phyloP scores from a whole-genome alignment of 2,113 vertebrate genomes.

The Campylorhamphus procurvoides region DNA sequence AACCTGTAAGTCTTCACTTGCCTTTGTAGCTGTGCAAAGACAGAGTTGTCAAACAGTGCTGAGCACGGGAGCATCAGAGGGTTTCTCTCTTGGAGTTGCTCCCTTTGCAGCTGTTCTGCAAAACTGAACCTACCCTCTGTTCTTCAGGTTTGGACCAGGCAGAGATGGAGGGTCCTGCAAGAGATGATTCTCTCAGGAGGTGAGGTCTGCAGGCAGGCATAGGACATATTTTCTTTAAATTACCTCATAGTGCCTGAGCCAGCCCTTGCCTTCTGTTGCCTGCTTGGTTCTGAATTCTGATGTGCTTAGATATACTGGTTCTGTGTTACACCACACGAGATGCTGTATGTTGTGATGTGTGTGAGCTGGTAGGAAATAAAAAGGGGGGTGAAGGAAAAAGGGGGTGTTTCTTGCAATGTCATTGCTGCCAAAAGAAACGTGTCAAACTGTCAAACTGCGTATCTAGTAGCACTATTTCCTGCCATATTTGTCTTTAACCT shows the following conservation, averaged over 20 bases:
- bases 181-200: neutral
- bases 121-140: neutral
- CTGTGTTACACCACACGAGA: neutral
- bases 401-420: neutral
- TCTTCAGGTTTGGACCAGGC: neutral
- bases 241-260: neutral
- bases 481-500: neutral
- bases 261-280: neutral
- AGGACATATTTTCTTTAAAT: neutral
- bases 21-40: neutral
- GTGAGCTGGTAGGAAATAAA: neutral
- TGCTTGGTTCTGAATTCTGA: neutral
- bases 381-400: accelerated
- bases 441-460: neutral
- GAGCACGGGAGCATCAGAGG: accelerated
- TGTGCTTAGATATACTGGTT: neutral
- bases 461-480: neutral
- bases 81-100: neutral
- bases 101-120: neutral
- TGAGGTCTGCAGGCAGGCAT: neutral
- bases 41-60: neutral
- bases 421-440: neutral
- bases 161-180: neutral
- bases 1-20: neutral
- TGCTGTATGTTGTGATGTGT: neutral